Evolutionary conservation across 2,888 invertebrate genomes (phyloP), one percentile per base, ranked within the genome.

Genomic region (Crepidodera aurea): DNA sequence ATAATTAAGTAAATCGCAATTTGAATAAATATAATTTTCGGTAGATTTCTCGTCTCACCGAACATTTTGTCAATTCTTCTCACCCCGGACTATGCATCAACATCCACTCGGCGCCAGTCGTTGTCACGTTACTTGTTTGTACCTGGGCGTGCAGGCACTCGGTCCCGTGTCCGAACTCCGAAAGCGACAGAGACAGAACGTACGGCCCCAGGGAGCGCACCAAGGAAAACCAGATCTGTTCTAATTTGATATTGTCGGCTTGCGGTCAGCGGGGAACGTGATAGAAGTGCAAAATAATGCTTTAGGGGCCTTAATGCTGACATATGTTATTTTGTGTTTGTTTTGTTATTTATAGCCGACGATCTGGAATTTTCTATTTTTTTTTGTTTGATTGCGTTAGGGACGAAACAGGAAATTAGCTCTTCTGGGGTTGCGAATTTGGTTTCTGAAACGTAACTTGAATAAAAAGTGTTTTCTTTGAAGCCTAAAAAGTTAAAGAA

Each of bases 221-320:
- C 66, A 54, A 59, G 65, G 63, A 67, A 62, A 66, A 62, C 57
- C 65, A 60, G 60, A 65, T 65, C 65, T 62, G 58, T 61, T 70
- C 69, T 69, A 71, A 71, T 71, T 69, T 67, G 67, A 69, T 69
- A 71, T 69, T 71, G 71, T 71, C 64, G 66, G 55, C 55, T 56
- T 27, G 55, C 53, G 65, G 71, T 67, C 67, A 65, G 62, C 40
- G 60, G 57, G 54, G 60, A 46, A 68, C 71, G 71, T 71, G 71
- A 71, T 65, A 61, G 63, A 66, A 56, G 56, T 71, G 61, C 65
- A 62, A 67, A 69, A 48, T 64, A 63, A 65, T 62, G 67, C 62
- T 67, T 64, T 55, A 58, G 62, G 67, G 62, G 39, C 44, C 55
- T n/a, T 66, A 60, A 64, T 40, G 67, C 68, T 67, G 64, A 67